phyloP scores from a whole-genome alignment of 1,140 invertebrate genomes.

The Musca vetustissima region DNA sequence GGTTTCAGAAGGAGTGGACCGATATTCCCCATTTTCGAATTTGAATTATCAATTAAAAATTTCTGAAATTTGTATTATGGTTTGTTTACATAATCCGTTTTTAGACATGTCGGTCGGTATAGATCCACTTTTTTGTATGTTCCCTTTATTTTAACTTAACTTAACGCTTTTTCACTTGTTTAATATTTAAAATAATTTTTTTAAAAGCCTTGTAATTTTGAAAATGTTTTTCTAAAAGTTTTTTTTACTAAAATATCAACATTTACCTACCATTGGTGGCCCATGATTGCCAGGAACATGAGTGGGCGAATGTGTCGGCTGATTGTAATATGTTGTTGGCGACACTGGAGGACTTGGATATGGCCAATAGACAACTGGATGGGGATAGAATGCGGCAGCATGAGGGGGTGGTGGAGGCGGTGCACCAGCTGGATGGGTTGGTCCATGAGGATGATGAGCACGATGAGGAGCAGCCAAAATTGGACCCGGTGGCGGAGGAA shows the following conservation, averaged over 20 bases:
- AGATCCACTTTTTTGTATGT: too few species aligned
- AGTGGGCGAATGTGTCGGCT: conserved; percentile 60
- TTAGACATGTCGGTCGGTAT: too few species aligned
- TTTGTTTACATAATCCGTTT: too few species aligned
- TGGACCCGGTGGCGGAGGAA: conserved; percentile 36
- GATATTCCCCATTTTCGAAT: too few species aligned
- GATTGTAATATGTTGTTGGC: conserved; percentile 79
- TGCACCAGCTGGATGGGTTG: background rate
- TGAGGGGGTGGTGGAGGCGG: conserved; percentile 46
- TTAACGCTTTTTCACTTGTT: too few species aligned
- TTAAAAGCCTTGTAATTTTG: background rate
- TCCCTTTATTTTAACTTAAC: too few species aligned
- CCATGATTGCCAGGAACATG: conserved; percentile 32
- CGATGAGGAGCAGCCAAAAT: conserved; percentile 53
- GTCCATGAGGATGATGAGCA: conserved; percentile 55
- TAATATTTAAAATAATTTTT: too few species aligned
- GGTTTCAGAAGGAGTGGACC: too few species aligned
- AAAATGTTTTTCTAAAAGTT: too few species aligned
- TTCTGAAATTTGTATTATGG: too few species aligned
- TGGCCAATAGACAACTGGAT: conserved; percentile 80
- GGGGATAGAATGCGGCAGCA: conserved; percentile 58
- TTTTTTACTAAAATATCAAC: background rate
- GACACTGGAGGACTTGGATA: conserved; percentile 91
- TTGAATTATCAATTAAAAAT: too few species aligned
- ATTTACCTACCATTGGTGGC: conserved; percentile 55